Percentiles rank a stretch among this genome's conserved stretches.
Evolutionary conservation across 2,888 invertebrate species (phyloP).

Genomic region (Fabriciana adippe): DNA sequence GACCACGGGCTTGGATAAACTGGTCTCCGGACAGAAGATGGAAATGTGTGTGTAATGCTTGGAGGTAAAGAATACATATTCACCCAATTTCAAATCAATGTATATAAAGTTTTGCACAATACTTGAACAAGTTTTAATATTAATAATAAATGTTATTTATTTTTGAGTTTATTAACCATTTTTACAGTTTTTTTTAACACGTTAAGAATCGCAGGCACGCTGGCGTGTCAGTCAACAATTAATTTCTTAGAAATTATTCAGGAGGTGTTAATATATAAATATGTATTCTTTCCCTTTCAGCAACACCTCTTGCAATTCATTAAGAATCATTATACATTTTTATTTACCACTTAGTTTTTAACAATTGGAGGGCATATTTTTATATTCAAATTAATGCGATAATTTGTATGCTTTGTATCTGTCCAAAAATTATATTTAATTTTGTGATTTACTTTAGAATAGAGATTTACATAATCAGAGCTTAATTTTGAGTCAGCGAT

Average conservation of each 20-base stretch:
- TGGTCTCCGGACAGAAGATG: not conserved
- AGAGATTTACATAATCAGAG: conserved; percentile 1
- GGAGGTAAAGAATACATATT: conserved; percentile 29
- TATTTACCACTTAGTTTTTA: conserved; percentile 10
- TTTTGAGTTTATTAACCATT: no score
- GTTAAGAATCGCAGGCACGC: no score
- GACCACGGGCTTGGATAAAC: conserved; percentile 97
- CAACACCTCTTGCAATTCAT: not conserved
- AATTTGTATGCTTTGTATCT: conserved; percentile 5
- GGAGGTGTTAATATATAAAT: no score
- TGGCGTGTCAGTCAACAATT: no score
- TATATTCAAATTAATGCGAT: not conserved
- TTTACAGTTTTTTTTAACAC: no score
- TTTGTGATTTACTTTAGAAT: not conserved
- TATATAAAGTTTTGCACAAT: not conserved
- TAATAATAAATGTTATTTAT: no score
- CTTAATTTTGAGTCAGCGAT: conserved; percentile 1
- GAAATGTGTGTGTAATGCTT: not conserved
- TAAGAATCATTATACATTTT: conserved; percentile 4
- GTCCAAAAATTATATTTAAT: conserved; percentile 10
- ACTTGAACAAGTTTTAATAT: no score
- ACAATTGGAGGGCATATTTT: not conserved
- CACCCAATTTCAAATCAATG: conserved; percentile 2
- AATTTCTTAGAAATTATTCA: no score
- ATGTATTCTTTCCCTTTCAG: conserved; percentile 29